These are phyloP conservation scores for Gonioctena quinquepunctata DNA, from an alignment of 1,140 invertebrate species.

Conservation along the genomic window DNA sequence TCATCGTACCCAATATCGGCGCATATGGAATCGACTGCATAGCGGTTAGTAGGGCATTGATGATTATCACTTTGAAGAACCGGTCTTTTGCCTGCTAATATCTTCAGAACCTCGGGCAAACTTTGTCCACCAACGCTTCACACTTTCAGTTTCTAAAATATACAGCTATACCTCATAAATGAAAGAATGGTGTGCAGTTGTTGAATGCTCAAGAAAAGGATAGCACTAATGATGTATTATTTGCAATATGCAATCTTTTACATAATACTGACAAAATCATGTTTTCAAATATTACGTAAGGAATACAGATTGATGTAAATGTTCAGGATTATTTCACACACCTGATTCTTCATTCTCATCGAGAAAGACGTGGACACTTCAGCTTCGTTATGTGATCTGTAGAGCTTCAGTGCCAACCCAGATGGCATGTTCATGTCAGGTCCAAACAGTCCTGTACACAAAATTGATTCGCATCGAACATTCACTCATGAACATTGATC, in stretches of 20 bases:
- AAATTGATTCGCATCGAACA: no score
- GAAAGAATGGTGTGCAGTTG: not conserved
- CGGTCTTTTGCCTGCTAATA: not conserved
- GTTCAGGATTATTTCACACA: no score
- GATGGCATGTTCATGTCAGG: no score
- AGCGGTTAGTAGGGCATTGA: slow-evolving; percentile 3
- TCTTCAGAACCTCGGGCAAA: not conserved
- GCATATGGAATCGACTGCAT: no score
- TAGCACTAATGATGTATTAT: not conserved
- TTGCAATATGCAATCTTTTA: slow-evolving; percentile 7
- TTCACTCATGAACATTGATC: no score
- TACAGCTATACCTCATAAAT: not conserved
- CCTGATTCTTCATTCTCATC: not conserved
- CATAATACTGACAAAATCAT: slow-evolving; percentile 9
- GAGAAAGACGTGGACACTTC: no score
- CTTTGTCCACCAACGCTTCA: slow-evolving; percentile 12
- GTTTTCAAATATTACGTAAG: not conserved
- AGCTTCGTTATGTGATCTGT: no score
- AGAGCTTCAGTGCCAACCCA: no score
- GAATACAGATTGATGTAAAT: not conserved
- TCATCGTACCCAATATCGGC: no score
- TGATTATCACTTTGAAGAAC: slow-evolving; percentile 8
- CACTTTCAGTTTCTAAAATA: slow-evolving; percentile 5
- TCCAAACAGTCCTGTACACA: no score
- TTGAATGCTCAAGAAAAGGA: not conserved